Evolutionary conservation across 2,797 vertebrate species (phyloP), one percentile per base, ranked within the genome.

Genomic region (Coregonus suidteri): DNA sequence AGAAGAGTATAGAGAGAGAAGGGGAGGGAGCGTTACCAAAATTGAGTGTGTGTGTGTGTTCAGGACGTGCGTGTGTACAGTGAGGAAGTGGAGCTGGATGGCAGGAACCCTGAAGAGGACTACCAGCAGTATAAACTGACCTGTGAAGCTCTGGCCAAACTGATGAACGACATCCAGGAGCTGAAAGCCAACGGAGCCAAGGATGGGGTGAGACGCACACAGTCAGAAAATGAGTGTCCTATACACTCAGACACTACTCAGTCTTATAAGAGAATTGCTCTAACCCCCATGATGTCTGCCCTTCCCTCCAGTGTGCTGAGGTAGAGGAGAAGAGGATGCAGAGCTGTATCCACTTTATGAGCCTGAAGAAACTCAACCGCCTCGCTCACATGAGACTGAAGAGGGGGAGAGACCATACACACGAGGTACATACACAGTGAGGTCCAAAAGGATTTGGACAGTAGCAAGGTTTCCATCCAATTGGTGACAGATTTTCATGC

Each of bases 81-180:
- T 0, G 98, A 99, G 83, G 98, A 99, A 81, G 92, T 94, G 0
- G 98, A 99, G 87, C 93, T 99, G 81, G 97, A 99, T 13, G 84
- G 91, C 65, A 93, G 96, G 0, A 95, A 97, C 88, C 96, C 96
- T 52, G 94, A 93, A 85, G 95, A 96, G 83, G 98, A 99, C 91
- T 97, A 95, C 0, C 85, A 90, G 1, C 94, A 97, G 53, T 99
- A 98, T 93, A 97, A 97, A 79, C 94, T 96, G 79, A 98, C 96
- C 0, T 99, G 98, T 89, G 96, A 97, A 77, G 94, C 94, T 83
- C 88, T 99, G 37, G 95, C 96, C 82, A 93, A 90, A 3, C 94
- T 99, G 53, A 99, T 99, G 98, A 94, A 93, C 0, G 98, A 99
- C 89, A 99, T 99, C 86, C 97, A 99, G 88, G 96, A 99, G 71